Base-by-base conservation (phyloP, 2,113 vertebrate species). In the Phoxinus phoxinus region DNA sequence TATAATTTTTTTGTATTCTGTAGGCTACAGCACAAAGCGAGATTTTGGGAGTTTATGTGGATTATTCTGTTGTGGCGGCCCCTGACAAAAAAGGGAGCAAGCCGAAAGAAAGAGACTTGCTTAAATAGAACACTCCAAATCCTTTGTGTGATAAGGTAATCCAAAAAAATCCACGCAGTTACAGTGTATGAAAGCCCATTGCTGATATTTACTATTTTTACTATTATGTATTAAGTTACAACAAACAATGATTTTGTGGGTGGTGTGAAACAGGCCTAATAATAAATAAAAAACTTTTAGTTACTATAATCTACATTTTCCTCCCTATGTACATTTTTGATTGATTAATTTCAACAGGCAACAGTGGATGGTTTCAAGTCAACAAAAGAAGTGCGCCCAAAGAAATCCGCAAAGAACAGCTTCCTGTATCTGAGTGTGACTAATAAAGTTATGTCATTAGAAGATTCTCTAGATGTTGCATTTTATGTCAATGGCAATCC, bases 381-480 rank as follows among this genome's bases (percentile, higher is more conserved):
- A 76, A 85, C 9, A 0, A 92, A 92, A 89, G 63, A 10, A 0
- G 79, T 94, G 0, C 9, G 0, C 2, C 63, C 21, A 5, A 80
- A 87, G 41, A 89, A 76, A 11, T 94, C 93, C 69, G 81, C 84
- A 37, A 88, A 59, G 8, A 73, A 35, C 48, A 93, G 77, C 58
- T 94, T 90, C 71, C 92, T 96, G 61, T 86, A 91, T 80, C n/a
- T 95, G 13, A 86, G 76, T 51, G 13, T 91, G 0, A 59, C 7
- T 23, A 75, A 87, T 83, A 88, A 8, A 7, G 32, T 93, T 1
- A 72, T 92, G 30, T 86, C 86, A 75, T 91, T 93, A 15, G 93
- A 91, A 3, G 84, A 95, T 0, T 44, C 9, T 0, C 0, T 96
- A 3, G 59, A 0, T 8, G 72, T 96, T 23, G 75, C 71, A 7